A percentile compares a stretch with the other conserved stretches of the same genome.
phyloP scores from a whole-genome alignment of 23 tunicate genomes.

The Halocynthia aurantium region DNA sequence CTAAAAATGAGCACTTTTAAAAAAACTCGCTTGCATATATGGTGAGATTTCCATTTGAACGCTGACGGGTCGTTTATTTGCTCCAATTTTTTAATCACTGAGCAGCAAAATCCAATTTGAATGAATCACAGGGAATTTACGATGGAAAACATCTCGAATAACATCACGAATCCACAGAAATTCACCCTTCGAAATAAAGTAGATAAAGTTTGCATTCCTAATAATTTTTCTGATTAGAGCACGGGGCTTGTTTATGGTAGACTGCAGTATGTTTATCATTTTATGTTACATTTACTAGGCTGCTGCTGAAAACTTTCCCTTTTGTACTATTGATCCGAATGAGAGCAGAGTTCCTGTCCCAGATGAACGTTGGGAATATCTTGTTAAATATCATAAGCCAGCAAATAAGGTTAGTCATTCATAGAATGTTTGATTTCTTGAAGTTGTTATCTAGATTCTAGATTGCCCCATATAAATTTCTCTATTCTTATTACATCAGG shows the following conservation, averaged over 20 bases:
- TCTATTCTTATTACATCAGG: constrained; percentile 32
- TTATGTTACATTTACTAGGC: constrained; percentile 32
- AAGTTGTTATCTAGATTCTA: background rate
- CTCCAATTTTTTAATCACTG: too few species aligned
- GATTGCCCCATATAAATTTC: background rate
- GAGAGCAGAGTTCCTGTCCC: constrained; percentile 99
- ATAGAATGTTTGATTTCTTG: background rate
- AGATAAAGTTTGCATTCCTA: too few species aligned
- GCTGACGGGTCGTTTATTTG: too few species aligned
- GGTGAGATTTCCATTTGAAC: too few species aligned
- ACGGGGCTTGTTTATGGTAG: background rate
- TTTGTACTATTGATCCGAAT: constrained; percentile 99
- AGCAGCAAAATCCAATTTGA: too few species aligned
- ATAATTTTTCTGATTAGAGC: background rate
- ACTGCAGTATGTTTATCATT: background rate
- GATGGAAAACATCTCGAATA: too few species aligned
- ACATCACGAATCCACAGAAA: too few species aligned
- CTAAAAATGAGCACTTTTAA: too few species aligned
- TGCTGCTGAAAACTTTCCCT: constrained; percentile 98
- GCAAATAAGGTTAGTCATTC: constrained; percentile 71
- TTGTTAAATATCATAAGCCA: constrained; percentile 87
- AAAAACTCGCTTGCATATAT: too few species aligned
- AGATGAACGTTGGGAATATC: constrained; percentile 89
- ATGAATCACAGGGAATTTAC: too few species aligned
- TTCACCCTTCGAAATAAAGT: too few species aligned